A percentile compares a stretch with the other conserved stretches of the same genome.
phyloP scores from a whole-genome alignment of 2,888 invertebrate species.

The Antheraea assamensis region DNA sequence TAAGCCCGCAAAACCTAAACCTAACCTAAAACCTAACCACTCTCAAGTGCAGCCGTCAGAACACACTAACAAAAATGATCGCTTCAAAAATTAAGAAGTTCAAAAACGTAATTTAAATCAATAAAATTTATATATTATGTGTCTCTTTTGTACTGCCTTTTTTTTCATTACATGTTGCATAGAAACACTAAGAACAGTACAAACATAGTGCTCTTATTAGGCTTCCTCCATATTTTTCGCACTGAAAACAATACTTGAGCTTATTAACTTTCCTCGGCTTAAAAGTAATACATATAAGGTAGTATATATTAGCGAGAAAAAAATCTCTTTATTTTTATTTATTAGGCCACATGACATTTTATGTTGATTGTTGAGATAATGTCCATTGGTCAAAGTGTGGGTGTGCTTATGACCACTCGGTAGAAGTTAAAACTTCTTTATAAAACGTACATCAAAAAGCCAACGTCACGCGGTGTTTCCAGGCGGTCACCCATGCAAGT shows the following conservation, averaged over 20 bases:
- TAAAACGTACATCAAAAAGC: too few relatives aligned
- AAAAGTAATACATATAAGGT: neutral
- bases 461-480: too few relatives aligned
- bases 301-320: neutral
- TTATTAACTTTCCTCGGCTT: slow-evolving; percentile 12
- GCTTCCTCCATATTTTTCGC: neutral
- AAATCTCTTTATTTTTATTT: neutral
- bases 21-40: too few relatives aligned
- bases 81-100: too few relatives aligned
- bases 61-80: too few relatives aligned
- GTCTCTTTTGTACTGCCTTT: neutral
- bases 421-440: too few relatives aligned
- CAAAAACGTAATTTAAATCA: neutral
- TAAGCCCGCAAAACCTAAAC: too few relatives aligned
- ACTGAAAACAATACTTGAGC: slow-evolving; percentile 5
- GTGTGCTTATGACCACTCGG: too few relatives aligned
- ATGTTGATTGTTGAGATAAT: neutral
- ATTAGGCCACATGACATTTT: neutral
- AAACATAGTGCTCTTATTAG: neutral
- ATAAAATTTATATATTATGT: neutral
- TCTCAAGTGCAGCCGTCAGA: too few relatives aligned
- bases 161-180: neutral
- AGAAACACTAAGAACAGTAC: neutral
- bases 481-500: slow-evolving; percentile 68
- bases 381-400: too few relatives aligned